A percentile compares a stretch with the other conserved stretches of the same genome.
These are phyloP conservation scores for Mus musculus DNA, from an alignment of 2,113 vertebrate species.

Conservation along the genomic window GRCm39 chr14:73332501-73333000, in stretches of 20 bases:
- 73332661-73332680: background rate
- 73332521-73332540: too few species aligned
- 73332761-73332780: background rate
- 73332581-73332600: too few species aligned
- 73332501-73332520: too few species aligned
- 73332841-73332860: background rate
- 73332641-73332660: background rate
- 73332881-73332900: background rate
- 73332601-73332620: too few species aligned
- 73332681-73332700: background rate
- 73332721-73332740: background rate
- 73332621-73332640: background rate
- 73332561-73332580: too few species aligned
- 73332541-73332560: too few species aligned
- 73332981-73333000: too few species aligned
- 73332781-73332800: background rate
- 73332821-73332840: background rate
- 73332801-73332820: background rate
- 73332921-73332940: fast-evolving
- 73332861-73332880: background rate
- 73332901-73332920: background rate
- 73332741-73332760: background rate
- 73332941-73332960: background rate
- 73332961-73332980: too few species aligned
- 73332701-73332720: background rate